Conservation (phyloP, 2,797 vertebrate genomes). For the Hydrophis major region DNA sequence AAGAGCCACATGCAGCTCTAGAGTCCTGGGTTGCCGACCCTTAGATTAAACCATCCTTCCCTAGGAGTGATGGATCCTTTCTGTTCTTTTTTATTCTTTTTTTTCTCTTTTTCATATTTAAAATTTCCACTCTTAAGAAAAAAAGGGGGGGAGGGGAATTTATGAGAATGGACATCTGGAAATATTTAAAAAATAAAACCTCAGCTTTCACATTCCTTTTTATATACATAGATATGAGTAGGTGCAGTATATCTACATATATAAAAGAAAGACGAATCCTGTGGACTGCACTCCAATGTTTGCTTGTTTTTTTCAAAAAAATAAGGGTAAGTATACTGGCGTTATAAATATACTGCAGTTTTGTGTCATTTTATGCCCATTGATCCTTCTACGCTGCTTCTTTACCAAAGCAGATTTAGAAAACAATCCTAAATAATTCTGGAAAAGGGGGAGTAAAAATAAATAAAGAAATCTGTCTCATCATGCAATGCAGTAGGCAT, state of each 20-base stretch:
- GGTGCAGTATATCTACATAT: conserved; percentile 61
- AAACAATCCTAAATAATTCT: conserved; percentile 50
- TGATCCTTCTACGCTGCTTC: conserved; percentile 78
- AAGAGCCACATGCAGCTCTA: too few species aligned
- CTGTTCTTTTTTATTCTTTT: conserved; percentile 3
- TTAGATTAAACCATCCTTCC: conserved; percentile 53
- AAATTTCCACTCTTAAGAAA: conserved; percentile 19
- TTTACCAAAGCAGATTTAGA: conserved; percentile 68
- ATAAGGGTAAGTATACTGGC: conserved; percentile 67
- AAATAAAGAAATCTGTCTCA: conserved; percentile 79
- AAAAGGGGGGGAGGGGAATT: not conserved
- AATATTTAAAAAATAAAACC: conserved; percentile 56
- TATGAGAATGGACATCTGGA: conserved; percentile 51
- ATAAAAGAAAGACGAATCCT: conserved; percentile 70
- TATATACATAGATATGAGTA: conserved; percentile 64
- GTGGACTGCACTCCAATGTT: conserved; percentile 52
- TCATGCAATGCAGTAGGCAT: conserved; percentile 90
- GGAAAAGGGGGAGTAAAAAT: conserved; percentile 31
- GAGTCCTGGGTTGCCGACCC: too few species aligned
- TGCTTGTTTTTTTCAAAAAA: conserved; percentile 62
- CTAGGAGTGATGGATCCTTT: conserved; percentile 49
- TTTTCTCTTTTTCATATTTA: not conserved
- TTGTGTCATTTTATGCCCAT: conserved; percentile 73
- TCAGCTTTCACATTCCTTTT: conserved; percentile 50
- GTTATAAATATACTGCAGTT: conserved; percentile 75